A percentile compares a stretch with the other conserved stretches of the same genome.
phyloP scores from a whole-genome alignment of 2,797 vertebrate species.

The Enoplosus armatus region DNA sequence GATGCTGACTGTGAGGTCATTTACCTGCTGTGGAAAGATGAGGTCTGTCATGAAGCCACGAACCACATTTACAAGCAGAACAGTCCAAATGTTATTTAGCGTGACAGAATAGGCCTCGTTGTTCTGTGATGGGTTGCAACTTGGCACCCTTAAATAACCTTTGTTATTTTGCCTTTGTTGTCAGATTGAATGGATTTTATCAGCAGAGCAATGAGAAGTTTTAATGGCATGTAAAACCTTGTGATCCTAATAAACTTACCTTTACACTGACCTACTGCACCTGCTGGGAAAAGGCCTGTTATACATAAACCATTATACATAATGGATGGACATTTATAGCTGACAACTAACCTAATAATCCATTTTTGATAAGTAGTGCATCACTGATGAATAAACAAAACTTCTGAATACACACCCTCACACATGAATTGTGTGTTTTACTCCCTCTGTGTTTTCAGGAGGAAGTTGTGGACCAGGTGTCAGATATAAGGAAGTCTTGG shows the following conservation, averaged over 20 bases:
- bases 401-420: background rate
- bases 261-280: background rate
- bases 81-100: background rate
- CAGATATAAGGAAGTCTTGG: conserved; percentile 81
- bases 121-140: background rate
- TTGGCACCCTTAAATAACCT: background rate
- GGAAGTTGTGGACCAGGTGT: conserved; percentile 71
- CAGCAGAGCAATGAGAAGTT: background rate
- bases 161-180: background rate
- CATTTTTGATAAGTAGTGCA: background rate
- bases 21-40: conserved; percentile 88
- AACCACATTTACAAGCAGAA: background rate
- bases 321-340: too few species aligned
- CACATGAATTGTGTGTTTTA: background rate
- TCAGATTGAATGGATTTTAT: background rate
- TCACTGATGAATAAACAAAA: background rate
- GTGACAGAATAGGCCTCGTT: background rate
- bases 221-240: background rate
- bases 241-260: background rate
- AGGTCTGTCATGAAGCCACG: conserved; percentile 51
- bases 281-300: background rate
- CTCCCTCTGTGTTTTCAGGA: conserved; percentile 49
- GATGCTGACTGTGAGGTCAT: conserved; percentile 85
- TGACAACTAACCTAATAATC: background rate
- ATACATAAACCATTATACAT: background rate